Conservation (phyloP, 2,113 vertebrate species). For the Syngnathus typhle region DNA sequence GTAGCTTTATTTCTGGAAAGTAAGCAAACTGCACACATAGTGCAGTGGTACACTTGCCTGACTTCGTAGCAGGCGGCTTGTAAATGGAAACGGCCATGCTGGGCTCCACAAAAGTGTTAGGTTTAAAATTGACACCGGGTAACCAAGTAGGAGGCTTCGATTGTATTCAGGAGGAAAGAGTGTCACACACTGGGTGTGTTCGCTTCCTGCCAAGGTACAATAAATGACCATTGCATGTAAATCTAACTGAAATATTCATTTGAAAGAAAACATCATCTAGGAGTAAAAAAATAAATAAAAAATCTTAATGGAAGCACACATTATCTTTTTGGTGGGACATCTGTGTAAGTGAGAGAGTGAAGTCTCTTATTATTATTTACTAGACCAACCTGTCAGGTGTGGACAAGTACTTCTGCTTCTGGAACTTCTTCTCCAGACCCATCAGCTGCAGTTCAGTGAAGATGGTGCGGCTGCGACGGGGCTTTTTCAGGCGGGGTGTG, state of each 20-base stretch:
- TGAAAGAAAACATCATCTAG: not conserved
- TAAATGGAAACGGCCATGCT: not conserved
- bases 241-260: too few relatives aligned
- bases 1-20: not conserved
- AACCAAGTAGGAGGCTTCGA: too few relatives aligned
- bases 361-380: not conserved
- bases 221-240: too few relatives aligned
- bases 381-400: constrained; percentile 89
- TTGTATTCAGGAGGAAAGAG: too few relatives aligned
- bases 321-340: not conserved
- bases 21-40: not conserved
- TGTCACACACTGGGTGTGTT: too few relatives aligned
- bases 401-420: constrained; percentile 98
- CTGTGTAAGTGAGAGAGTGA: not conserved
- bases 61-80: not conserved
- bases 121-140: too few relatives aligned
- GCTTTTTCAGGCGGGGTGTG: constrained; percentile 80
- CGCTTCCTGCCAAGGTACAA: too few relatives aligned
- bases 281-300: not conserved
- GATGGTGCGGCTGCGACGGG: constrained; percentile 91
- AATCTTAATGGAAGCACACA: not conserved
- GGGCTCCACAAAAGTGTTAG: too few relatives aligned
- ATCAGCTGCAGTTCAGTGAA: constrained; percentile 97
- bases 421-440: constrained; percentile 98
- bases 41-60: not conserved